Conservation (phyloP, 2,113 vertebrate species). For the Chaetodon auriga region DNA sequence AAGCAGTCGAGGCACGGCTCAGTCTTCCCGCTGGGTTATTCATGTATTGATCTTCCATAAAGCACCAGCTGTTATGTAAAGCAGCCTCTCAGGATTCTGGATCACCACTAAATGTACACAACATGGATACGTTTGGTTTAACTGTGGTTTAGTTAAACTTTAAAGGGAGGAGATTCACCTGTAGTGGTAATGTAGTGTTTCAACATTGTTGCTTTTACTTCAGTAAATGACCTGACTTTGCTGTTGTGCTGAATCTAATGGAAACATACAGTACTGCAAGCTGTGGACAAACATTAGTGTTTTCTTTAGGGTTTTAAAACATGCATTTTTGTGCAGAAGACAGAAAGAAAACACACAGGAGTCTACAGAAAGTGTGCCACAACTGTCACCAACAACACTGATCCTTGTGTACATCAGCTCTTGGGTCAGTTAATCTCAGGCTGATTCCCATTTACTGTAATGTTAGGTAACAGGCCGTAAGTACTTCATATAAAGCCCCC, state of each 20-base stretch:
- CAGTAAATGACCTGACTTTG: background rate
- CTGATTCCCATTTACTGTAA: conserved; percentile 58
- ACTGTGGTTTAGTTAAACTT: too few relatives aligned
- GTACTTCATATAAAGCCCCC: conserved; percentile 48
- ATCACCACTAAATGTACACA: too few relatives aligned
- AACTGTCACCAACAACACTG: conserved; percentile 9
- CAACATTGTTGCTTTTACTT: background rate
- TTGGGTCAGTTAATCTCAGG: conserved; percentile 41
- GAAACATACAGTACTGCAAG: conserved; percentile 3
- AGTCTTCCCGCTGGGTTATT: background rate
- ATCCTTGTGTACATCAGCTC: conserved; percentile 27
- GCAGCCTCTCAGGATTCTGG: background rate
- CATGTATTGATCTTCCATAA: conserved; percentile 8
- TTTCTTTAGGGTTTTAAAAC: background rate
- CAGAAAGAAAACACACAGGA: background rate
- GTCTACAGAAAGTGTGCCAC: background rate
- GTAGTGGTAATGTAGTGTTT: too few relatives aligned
- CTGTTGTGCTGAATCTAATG: background rate
- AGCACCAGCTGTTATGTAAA: conserved; percentile 30
- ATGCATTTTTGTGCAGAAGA: background rate
- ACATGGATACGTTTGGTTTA: too few relatives aligned
- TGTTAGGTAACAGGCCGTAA: conserved; percentile 60
- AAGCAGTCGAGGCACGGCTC: background rate
- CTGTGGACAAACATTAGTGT: background rate
- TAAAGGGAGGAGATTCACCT: too few relatives aligned